phyloP scores from a whole-genome alignment of 2,113 vertebrate species.

The Boulengerochromis microlepis region DNA sequence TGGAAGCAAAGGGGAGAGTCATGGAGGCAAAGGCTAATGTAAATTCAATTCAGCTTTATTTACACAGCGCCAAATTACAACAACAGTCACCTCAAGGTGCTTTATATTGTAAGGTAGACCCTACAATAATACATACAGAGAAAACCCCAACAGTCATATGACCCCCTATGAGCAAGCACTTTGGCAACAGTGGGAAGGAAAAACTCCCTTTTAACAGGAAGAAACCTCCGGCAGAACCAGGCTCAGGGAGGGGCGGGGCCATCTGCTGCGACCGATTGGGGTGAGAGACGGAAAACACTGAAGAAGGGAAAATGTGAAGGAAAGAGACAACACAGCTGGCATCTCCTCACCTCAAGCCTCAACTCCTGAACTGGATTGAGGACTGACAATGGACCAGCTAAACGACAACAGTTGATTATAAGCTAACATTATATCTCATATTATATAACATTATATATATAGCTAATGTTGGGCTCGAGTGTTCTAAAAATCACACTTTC shows the following conservation, averaged over 20 bases:
- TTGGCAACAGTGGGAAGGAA: accelerated
- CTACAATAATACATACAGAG: neutral
- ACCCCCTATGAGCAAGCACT: accelerated
- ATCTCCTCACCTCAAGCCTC: neutral
- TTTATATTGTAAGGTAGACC: neutral
- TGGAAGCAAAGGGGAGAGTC: too few relatives aligned
- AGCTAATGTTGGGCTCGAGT: neutral
- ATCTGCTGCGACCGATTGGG: accelerated
- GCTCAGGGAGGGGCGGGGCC: neutral
- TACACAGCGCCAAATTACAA: neutral
- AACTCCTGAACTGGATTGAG: neutral
- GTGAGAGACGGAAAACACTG: accelerated
- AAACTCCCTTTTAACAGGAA: neutral
- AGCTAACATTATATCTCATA: neutral
- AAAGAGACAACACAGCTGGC: neutral
- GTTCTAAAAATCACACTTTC: accelerated
- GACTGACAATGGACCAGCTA: accelerated
- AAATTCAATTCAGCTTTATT: neutral
- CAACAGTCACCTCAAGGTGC: neutral
- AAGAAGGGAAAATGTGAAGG: neutral
- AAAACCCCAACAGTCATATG: neutral
- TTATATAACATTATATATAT: neutral
- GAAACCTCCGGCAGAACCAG: accelerated
- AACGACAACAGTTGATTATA: neutral
- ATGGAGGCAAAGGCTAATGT: too few relatives aligned